A percentile compares a stretch with the other conserved stretches of the same genome.
Conservation (phyloP, 2,113 vertebrate genomes). For the Megaleporinus macrocephalus region DNA sequence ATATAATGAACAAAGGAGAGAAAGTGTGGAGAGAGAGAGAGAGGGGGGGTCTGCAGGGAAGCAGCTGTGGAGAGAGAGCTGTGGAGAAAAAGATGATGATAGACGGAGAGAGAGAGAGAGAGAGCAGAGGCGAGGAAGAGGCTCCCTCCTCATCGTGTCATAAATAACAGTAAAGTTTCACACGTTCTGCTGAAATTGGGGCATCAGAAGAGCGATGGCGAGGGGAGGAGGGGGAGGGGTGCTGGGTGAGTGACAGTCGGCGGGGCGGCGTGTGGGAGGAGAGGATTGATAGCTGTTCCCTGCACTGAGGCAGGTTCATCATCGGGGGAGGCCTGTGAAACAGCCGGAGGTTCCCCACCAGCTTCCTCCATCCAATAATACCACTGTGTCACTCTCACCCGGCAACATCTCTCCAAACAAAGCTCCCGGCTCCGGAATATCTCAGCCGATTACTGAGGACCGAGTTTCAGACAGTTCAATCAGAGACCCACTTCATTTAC, state of each 20-base stretch:
- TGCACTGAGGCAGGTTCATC: constrained; percentile 8
- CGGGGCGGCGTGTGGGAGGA: background rate
- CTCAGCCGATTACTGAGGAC: background rate
- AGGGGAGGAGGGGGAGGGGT: constrained; percentile 7
- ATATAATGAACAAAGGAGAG: background rate
- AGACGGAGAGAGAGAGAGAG: background rate
- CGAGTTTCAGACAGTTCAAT: too few relatives aligned
- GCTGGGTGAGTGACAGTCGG: background rate
- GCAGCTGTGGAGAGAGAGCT: too few relatives aligned
- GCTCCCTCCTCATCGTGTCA: background rate
- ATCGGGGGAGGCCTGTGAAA: constrained; percentile 18
- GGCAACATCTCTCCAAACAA: too few relatives aligned
- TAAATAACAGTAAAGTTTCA: constrained; percentile 24
- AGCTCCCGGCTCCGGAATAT: background rate
- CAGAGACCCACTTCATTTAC: too few relatives aligned
- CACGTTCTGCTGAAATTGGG: constrained; percentile 34
- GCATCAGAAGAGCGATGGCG: constrained; percentile 47
- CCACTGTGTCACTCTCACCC: background rate
- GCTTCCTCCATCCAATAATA: constrained; percentile 1
- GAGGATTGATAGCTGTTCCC: constrained; percentile 35
- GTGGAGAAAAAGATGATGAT: background rate
- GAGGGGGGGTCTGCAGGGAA: background rate
- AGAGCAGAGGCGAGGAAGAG: background rate
- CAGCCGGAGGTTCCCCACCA: constrained; percentile 5
- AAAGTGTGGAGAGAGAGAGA: background rate